Conservation (phyloP, 1,140 invertebrate genomes). For the Propsilocerus akamusi region DNA sequence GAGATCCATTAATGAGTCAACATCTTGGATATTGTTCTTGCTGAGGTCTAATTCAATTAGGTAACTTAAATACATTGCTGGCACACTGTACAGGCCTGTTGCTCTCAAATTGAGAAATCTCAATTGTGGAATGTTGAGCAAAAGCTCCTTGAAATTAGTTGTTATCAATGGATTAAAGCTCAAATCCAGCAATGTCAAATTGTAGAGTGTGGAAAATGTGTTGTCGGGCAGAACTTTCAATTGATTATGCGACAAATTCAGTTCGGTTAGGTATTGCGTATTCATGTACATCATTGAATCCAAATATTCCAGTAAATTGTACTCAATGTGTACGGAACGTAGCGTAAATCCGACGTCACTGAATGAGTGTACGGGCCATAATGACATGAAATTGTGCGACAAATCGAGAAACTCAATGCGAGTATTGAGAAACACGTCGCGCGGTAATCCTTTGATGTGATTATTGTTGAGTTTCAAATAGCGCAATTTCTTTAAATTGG, state of each 20-base stretch:
- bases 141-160: constrained; percentile 78
- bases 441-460: constrained; percentile 49
- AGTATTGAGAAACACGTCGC: constrained; percentile 64
- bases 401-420: constrained; percentile 63
- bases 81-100: constrained; percentile 52
- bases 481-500: constrained; percentile 51
- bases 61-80: constrained; percentile 56
- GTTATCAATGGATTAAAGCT: constrained; percentile 57
- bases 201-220: constrained; percentile 64
- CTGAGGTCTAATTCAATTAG: constrained; percentile 25
- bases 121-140: constrained; percentile 65
- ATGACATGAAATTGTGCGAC: constrained; percentile 55
- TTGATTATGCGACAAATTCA: constrained; percentile 63
- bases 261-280: constrained; percentile 54
- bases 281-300: constrained; percentile 73
- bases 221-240: constrained; percentile 74
- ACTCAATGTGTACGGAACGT: constrained; percentile 52
- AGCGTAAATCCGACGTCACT: constrained; percentile 55
- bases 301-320: constrained; percentile 69
- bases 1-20: constrained; percentile 30
- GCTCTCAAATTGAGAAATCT: constrained; percentile 52
- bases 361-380: constrained; percentile 49
- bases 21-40: constrained; percentile 20
- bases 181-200: constrained; percentile 57
- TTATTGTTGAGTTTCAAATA: constrained; percentile 60